A percentile compares a stretch with the other conserved stretches of the same genome.
These are phyloP conservation scores for Diplazon laetatorius DNA, from an alignment of 2,888 invertebrate genomes.

Conservation along the genomic window DNA sequence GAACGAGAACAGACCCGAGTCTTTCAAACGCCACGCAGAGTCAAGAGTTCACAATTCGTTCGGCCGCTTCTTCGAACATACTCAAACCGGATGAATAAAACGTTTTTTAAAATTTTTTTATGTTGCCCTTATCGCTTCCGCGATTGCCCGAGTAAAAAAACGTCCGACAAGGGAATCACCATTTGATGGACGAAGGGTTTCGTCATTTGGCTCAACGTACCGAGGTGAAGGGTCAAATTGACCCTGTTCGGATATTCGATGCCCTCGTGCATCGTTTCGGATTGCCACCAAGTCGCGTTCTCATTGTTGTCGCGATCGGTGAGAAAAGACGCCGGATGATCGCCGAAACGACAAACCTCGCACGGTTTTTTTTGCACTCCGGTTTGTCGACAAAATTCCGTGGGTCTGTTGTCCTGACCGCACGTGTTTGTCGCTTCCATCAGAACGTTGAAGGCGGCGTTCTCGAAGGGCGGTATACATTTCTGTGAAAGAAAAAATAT, in stretches of 20 bases:
- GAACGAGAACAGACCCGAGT: too few species aligned
- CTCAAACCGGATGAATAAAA: conserved; percentile 46
- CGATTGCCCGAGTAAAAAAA: conserved; percentile 15
- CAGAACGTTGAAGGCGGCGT: conserved; percentile 94
- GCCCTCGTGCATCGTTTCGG: conserved; percentile 97
- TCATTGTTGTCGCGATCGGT: conserved; percentile 96
- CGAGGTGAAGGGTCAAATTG: conserved; percentile 94
- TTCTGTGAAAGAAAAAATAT: conserved; percentile 84
- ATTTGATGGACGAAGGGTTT: conserved; percentile 25
- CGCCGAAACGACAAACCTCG: conserved; percentile 88
- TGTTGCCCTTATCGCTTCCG: conserved; percentile 51
- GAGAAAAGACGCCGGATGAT: conserved; percentile 90
- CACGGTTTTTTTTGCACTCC: conserved; percentile 91
- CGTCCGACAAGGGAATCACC: too few species aligned
- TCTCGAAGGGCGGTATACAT: conserved; percentile 98
- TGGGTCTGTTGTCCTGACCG: conserved; percentile 89
- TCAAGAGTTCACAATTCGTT: conserved; percentile 56
- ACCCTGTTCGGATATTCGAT: conserved; percentile 96
- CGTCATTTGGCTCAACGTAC: conserved; percentile 83
- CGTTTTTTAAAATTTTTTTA: too few species aligned
- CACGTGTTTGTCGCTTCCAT: conserved; percentile 99
- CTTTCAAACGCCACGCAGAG: background rate
- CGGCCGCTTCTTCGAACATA: conserved; percentile 11
- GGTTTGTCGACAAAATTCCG: conserved; percentile 96
- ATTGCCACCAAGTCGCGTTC: conserved; percentile 98